Evolutionary conservation across 2,888 invertebrate genomes (phyloP).

Genomic region (Strigamia maritima): DNA sequence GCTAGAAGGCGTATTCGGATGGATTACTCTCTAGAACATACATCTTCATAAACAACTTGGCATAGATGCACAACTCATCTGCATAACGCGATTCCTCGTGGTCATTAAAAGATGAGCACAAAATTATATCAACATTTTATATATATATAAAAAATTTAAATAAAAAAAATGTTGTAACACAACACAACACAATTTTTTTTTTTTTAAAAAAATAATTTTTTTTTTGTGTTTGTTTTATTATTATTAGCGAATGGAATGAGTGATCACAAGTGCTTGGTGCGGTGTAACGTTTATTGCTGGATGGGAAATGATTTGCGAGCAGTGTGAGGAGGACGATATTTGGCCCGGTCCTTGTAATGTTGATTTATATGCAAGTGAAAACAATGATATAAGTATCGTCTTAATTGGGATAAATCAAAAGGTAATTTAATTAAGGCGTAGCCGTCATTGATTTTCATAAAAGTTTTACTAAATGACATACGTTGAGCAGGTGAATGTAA

Average conservation of each 20-base stretch:
- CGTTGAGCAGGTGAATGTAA: constrained; percentile 27
- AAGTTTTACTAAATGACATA: constrained; percentile 34
- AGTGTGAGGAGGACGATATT: constrained; percentile 18
- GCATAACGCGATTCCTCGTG: not conserved
- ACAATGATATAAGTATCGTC: constrained; percentile 38
- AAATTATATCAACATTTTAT: too few relatives aligned
- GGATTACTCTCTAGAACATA: constrained; percentile 28
- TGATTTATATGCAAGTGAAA: constrained; percentile 36
- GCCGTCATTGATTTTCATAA: constrained; percentile 38
- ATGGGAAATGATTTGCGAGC: constrained; percentile 32
- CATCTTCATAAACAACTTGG: constrained; percentile 38
- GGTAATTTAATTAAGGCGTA: constrained; percentile 37
- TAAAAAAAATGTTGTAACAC: too few relatives aligned
- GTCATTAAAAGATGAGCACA: not conserved
- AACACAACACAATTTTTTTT: too few relatives aligned
- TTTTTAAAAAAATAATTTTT: not conserved
- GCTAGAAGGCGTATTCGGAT: constrained; percentile 31
- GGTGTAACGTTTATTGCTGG: constrained; percentile 12
- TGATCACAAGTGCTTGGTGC: not conserved
- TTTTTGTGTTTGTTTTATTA: not conserved
- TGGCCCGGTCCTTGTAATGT: constrained; percentile 36
- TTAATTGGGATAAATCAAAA: constrained; percentile 39
- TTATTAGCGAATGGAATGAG: not conserved
- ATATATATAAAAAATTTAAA: too few relatives aligned
- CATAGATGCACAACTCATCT: constrained; percentile 19